phyloP scores from a whole-genome alignment of 2,797 vertebrate genomes.

The Siniperca undulata region DNA sequence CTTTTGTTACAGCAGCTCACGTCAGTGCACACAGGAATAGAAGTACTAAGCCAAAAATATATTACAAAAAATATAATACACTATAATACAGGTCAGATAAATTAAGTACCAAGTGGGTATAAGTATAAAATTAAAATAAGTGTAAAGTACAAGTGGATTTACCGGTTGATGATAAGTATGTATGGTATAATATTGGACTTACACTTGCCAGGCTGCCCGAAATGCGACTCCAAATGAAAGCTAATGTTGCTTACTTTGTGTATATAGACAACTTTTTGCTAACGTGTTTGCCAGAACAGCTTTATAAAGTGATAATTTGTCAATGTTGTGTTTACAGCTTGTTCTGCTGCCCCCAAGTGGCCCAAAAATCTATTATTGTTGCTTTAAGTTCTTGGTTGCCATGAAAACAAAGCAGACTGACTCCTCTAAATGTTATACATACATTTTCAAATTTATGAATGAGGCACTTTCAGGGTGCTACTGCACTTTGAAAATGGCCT shows the following conservation, averaged over 20 bases:
- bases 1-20: too few species aligned
- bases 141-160: too few species aligned
- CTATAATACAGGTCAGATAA: too few species aligned
- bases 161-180: too few species aligned
- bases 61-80: too few species aligned
- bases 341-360: not conserved
- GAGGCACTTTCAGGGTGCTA: not conserved
- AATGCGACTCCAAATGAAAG: not conserved
- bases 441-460: conserved; percentile 12
- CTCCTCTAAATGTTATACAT: conserved; percentile 8
- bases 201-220: not conserved
- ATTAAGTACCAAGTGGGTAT: too few species aligned
- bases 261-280: not conserved
- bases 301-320: not conserved
- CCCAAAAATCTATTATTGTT: not conserved
- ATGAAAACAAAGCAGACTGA: conserved; percentile 12
- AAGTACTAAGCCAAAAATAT: too few species aligned
- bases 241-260: conserved; percentile 3
- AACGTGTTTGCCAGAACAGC: not conserved
- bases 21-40: too few species aligned
- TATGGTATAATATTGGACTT: not conserved
- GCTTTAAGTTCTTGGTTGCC: not conserved
- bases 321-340: not conserved
- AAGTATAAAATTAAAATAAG: too few species aligned
- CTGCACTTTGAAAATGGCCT: conserved; percentile 18